Conservation (phyloP, 2,113 vertebrate species). For the Petroica traversi region DNA sequence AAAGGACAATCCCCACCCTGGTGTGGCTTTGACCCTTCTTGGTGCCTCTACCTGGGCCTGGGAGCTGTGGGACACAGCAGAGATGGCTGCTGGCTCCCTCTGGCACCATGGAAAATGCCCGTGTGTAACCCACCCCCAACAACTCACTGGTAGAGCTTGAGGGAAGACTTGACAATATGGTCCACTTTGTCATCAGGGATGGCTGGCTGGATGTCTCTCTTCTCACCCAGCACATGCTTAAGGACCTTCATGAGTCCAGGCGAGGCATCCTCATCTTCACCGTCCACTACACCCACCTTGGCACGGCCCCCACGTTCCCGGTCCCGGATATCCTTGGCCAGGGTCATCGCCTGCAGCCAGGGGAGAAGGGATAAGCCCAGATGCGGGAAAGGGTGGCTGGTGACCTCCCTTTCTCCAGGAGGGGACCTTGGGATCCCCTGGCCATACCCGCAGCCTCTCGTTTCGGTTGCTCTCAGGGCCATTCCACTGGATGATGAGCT, state of each 20-base stretch:
- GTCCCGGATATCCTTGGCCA: constrained; percentile 89
- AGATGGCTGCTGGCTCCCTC: background rate
- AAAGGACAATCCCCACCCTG: background rate
- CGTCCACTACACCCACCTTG: constrained; percentile 80
- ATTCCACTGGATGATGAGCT: constrained; percentile 88
- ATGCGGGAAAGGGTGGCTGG: background rate
- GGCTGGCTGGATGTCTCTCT: constrained; percentile 69
- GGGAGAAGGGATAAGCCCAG: background rate
- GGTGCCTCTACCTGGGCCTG: background rate
- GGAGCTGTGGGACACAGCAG: background rate
- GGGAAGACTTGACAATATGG: constrained; percentile 65
- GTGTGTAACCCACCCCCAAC: accelerated
- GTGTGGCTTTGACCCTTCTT: background rate
- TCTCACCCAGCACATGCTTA: constrained; percentile 73
- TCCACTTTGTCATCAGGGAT: constrained; percentile 79
- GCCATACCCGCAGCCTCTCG: constrained; percentile 81
- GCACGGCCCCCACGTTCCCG: constrained; percentile 83
- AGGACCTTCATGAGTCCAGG: constrained; percentile 79
- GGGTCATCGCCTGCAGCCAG: constrained; percentile 76
- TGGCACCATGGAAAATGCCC: background rate
- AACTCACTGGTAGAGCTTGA: constrained; percentile 89
- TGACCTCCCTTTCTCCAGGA: background rate
- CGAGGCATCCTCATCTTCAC: constrained; percentile 72
- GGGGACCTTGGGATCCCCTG: background rate
- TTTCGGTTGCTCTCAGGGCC: constrained; percentile 82